A percentile compares a stretch with the other conserved stretches of the same genome.
Evolutionary conservation across 2,888 invertebrate species (phyloP).

Genomic region (Pachliopta kotzebuea): DNA sequence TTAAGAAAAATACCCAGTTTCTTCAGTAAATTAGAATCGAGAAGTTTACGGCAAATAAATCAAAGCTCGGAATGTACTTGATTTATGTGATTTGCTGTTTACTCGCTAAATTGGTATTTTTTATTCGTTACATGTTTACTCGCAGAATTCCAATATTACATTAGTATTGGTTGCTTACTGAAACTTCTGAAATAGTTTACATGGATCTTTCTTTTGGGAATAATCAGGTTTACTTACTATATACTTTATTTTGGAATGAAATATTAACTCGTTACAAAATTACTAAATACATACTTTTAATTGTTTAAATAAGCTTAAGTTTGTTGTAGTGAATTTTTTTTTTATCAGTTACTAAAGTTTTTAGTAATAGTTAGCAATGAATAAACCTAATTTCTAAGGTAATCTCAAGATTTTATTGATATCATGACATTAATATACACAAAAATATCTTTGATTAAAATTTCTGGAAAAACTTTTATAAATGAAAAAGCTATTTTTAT

Average conservation of each 20-base stretch:
- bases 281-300: no score
- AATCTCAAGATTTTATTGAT: no score
- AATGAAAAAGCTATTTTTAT: no score
- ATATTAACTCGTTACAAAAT: no score
- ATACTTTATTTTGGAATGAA: neutral
- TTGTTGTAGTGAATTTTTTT: no score
- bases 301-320: no score
- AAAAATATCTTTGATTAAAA: no score
- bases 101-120: constrained; percentile 1
- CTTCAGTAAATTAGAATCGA: neutral
- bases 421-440: no score
- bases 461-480: no score
- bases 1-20: neutral
- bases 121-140: neutral
- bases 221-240: neutral
- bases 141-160: neutral
- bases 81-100: constrained; percentile 4
- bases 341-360: no score
- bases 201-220: neutral
- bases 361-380: no score
- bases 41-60: constrained; percentile 1
- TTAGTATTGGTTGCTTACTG: constrained; percentile 1
- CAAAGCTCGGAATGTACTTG: neutral
- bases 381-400: no score
- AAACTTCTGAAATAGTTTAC: neutral